These are phyloP conservation scores for Plumapathes pennacea DNA, from an alignment of 92 coral and sea anemone species.

Conservation along the genomic window DNA sequence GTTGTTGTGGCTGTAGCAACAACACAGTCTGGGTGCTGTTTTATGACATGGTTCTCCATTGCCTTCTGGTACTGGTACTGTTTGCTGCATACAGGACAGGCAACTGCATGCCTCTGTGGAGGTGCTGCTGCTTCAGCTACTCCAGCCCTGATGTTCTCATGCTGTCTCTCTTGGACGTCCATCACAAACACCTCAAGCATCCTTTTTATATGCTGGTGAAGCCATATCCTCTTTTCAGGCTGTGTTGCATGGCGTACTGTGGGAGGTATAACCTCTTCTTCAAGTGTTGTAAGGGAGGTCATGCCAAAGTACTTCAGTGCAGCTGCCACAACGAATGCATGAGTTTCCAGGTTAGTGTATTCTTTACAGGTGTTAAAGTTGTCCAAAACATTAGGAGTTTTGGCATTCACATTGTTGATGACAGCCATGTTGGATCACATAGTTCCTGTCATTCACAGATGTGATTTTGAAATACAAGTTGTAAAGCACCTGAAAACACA, in stretches of 20 bases:
- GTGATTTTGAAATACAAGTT: conserved; percentile 32
- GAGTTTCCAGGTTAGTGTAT: conserved; percentile 48
- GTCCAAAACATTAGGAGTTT: conserved; percentile 65
- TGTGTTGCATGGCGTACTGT: conserved; percentile 1
- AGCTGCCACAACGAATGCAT: conserved; percentile 58
- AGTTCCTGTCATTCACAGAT: conserved; percentile 46
- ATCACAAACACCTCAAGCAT: conserved; percentile 44
- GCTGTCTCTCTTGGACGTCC: conserved; percentile 31
- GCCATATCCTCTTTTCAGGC: conserved; percentile 26
- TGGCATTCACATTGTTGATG: conserved; percentile 55
- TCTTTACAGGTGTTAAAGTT: conserved; percentile 69
- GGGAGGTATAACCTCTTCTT: conserved; percentile 10
- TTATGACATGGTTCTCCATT: conserved; percentile 14
- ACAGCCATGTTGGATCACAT: conserved; percentile 64
- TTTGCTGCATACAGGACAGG: conserved; percentile 42
- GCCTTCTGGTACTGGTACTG: conserved; percentile 29
- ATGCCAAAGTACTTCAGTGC: conserved; percentile 47
- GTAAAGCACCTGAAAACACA: conserved; percentile 26
- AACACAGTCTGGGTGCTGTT: conserved; percentile 15
- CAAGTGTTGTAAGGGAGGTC: conserved; percentile 33
- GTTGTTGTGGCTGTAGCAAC: neutral
- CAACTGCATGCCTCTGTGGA: neutral
- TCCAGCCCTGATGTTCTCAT: conserved; percentile 3
- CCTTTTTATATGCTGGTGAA: conserved; percentile 35
- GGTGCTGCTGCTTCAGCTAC: conserved; percentile 19